Evolutionary conservation across 2,113 vertebrate species (phyloP).

Genomic region (Sander vitreus): DNA sequence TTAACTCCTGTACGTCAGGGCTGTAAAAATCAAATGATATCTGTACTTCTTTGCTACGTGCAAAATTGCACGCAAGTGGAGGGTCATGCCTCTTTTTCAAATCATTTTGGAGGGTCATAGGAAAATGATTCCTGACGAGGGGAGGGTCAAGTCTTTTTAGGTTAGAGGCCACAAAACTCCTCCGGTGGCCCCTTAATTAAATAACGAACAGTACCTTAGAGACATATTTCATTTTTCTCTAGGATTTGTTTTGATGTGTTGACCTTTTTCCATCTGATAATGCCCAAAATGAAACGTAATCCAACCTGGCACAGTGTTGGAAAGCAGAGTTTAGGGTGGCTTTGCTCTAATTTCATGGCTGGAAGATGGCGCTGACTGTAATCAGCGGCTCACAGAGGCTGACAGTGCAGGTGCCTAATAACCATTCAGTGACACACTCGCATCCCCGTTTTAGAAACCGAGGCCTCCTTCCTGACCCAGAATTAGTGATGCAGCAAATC

Average conservation of each 20-base stretch:
- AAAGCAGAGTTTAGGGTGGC: conserved; percentile 13
- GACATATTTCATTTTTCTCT: neutral
- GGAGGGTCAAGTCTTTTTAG: too few species aligned
- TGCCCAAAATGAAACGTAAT: neutral
- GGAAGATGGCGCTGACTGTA: conserved; percentile 64
- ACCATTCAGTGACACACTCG: conserved; percentile 66
- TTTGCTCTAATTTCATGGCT: conserved; percentile 70
- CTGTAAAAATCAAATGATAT: too few species aligned
- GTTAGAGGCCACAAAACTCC: too few species aligned
- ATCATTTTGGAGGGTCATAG: too few species aligned
- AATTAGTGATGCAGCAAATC: conserved; percentile 49
- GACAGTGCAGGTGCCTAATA: conserved; percentile 85
- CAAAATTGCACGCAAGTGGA: too few species aligned
- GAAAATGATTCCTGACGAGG: too few species aligned
- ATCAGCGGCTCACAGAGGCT: conserved; percentile 70
- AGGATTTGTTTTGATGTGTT: neutral
- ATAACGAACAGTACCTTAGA: too few species aligned
- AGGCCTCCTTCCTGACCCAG: conserved; percentile 49
- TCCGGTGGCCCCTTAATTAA: too few species aligned
- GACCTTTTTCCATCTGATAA: neutral
- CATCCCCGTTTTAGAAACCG: conserved; percentile 66
- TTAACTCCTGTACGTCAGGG: too few species aligned
- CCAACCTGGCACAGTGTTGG: neutral
- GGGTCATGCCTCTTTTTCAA: too few species aligned
- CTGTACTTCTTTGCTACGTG: too few species aligned